These are phyloP conservation scores for Tragelaphus imberbis DNA, from an alignment of 2,113 vertebrate species.

Conservation along the genomic window DNA sequence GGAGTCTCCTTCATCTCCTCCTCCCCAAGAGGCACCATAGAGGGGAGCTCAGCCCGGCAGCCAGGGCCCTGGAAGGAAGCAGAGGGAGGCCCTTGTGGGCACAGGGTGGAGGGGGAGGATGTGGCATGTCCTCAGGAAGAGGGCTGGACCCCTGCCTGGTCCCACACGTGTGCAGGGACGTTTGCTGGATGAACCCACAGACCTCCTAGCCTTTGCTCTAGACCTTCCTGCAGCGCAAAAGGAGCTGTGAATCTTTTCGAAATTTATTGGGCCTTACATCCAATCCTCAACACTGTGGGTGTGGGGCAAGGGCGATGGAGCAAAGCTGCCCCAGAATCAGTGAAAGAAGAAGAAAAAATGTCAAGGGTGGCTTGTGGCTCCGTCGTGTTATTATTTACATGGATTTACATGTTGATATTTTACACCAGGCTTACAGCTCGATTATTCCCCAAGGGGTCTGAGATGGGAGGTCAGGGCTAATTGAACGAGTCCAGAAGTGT, in stretches of 20 bases:
- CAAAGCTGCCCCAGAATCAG: neutral
- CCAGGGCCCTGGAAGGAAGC: slow-evolving; percentile 83
- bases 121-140: neutral
- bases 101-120: neutral
- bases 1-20: slow-evolving; percentile 78
- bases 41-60: slow-evolving; percentile 80
- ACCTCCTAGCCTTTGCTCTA: neutral
- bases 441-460: slow-evolving; percentile 40
- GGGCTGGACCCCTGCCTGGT: neutral
- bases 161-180: neutral
- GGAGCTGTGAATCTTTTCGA: neutral
- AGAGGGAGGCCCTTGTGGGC: neutral
- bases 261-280: neutral
- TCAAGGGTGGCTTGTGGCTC: neutral
- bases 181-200: neutral
- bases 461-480: slow-evolving; percentile 25
- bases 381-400: neutral
- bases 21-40: slow-evolving; percentile 8
- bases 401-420: neutral
- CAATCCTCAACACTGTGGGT: neutral
- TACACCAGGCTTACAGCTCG: neutral
- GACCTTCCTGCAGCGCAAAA: neutral
- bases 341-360: neutral
- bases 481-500: slow-evolving; percentile 57
- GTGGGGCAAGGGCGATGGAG: neutral